Conservation (phyloP, 2,113 vertebrate species). For the Butorides virescens region DNA sequence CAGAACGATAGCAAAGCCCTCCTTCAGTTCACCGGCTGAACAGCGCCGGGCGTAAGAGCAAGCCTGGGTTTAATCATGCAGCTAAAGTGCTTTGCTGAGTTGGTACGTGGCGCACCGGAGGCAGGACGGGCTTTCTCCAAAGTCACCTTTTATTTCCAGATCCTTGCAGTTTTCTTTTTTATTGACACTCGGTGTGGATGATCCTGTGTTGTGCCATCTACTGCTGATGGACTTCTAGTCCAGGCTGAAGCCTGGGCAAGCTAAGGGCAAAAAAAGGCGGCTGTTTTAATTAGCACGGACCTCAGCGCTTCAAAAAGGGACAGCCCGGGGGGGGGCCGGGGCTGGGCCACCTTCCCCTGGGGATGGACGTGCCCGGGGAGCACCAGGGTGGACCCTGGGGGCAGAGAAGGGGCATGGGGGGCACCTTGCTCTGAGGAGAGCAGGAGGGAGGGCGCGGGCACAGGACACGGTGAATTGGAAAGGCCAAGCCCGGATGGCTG, state of each 20-base stretch:
- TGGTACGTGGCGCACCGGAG: background rate
- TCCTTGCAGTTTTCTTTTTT: background rate
- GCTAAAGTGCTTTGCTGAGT: background rate
- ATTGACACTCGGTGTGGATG: background rate
- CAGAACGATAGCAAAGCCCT: conserved; percentile 5
- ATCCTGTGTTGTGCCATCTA: background rate
- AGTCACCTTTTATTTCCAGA: conserved; percentile 25
- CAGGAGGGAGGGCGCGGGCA: background rate
- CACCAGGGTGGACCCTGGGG: no score
- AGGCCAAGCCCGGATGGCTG: background rate
- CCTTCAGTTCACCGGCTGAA: background rate
- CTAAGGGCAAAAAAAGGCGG: no score
- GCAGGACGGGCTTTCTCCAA: background rate
- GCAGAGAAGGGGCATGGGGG: no score
- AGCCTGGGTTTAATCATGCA: background rate
- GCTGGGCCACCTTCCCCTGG: no score
- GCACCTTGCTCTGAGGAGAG: no score
- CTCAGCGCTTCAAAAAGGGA: no score
- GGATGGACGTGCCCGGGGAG: no score
- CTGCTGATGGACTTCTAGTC: background rate
- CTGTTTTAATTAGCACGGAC: fast-evolving
- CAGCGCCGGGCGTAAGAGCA: background rate
- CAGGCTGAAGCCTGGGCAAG: background rate
- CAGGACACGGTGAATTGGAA: fast-evolving
- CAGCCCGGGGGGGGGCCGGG: no score